phyloP scores from a whole-genome alignment of 2,113 vertebrate genomes.

The Gobiocypris rarus region DNA sequence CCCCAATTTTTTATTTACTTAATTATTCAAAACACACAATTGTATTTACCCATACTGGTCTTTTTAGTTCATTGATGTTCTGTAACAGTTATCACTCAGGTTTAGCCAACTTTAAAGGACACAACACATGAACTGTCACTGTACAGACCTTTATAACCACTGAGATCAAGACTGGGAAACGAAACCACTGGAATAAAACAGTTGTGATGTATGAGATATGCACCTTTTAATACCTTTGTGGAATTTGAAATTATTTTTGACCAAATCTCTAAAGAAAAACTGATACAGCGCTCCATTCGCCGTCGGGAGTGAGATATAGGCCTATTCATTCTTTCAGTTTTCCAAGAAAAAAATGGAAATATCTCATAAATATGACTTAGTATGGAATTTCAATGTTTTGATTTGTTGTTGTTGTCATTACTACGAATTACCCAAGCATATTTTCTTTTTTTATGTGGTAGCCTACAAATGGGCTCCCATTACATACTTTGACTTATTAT shows the following conservation, averaged over 20 bases:
- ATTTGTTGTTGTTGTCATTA: too few relatives aligned
- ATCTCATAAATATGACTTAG: too few relatives aligned
- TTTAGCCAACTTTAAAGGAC: conserved; percentile 63
- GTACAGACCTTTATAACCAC: conserved; percentile 55
- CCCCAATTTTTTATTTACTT: conserved; percentile 75
- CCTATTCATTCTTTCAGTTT: background rate
- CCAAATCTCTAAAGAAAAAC: background rate
- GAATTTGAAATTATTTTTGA: background rate
- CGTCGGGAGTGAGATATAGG: background rate
- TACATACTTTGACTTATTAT: too few relatives aligned
- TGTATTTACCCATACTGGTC: conserved; percentile 68
- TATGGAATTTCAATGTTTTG: too few relatives aligned
- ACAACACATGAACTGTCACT: conserved; percentile 61
- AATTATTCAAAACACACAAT: conserved; percentile 77
- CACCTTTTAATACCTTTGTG: background rate
- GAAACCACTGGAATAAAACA: conserved; percentile 30
- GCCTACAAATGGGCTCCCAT: too few relatives aligned
- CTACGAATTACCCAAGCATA: too few relatives aligned
- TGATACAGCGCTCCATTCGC: background rate
- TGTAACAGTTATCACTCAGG: conserved; percentile 68
- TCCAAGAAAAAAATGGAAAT: too few relatives aligned
- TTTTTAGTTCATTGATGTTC: conserved; percentile 68
- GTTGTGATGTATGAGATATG: conserved; percentile 9
- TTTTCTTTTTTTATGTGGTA: too few relatives aligned
- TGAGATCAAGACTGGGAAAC: conserved; percentile 60